Conservation (phyloP, 2,888 invertebrate genomes). For the Megaustenia siamemsis region DNA sequence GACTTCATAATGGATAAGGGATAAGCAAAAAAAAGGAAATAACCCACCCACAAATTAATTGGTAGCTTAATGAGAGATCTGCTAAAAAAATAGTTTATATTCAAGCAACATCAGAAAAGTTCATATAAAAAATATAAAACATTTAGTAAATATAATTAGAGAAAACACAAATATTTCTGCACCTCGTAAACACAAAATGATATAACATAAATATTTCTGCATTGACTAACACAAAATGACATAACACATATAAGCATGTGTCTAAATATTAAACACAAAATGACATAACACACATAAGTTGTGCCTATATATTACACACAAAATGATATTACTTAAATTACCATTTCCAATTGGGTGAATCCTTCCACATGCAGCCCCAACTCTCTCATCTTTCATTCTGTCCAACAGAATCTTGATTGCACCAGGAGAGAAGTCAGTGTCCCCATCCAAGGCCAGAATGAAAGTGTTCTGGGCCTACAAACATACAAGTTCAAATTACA, state of each 20-base stretch:
- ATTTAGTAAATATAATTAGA: too few relatives aligned
- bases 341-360: constrained; percentile 97
- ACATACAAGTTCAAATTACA: not conserved
- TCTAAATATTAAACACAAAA: not conserved
- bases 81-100: too few relatives aligned
- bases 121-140: too few relatives aligned
- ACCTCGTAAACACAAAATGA: too few relatives aligned
- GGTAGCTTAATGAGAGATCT: too few relatives aligned
- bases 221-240: too few relatives aligned
- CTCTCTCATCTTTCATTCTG: constrained; percentile 97
- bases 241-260: not conserved
- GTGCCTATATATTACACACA: not conserved
- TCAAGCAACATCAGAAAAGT: too few relatives aligned
- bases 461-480: constrained; percentile 84
- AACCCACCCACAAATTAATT: too few relatives aligned
- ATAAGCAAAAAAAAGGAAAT: too few relatives aligned
- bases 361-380: constrained; percentile 98
- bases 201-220: too few relatives aligned
- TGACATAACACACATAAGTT: not conserved
- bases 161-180: too few relatives aligned
- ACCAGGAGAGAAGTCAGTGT: constrained; percentile 94
- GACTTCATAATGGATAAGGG: too few relatives aligned
- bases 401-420: constrained; percentile 96
- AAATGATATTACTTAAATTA: constrained; percentile 60
- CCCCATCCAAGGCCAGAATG: constrained; percentile 97